phyloP scores from a whole-genome alignment of 2,888 invertebrate genomes.

The Spisula subtruncata region DNA sequence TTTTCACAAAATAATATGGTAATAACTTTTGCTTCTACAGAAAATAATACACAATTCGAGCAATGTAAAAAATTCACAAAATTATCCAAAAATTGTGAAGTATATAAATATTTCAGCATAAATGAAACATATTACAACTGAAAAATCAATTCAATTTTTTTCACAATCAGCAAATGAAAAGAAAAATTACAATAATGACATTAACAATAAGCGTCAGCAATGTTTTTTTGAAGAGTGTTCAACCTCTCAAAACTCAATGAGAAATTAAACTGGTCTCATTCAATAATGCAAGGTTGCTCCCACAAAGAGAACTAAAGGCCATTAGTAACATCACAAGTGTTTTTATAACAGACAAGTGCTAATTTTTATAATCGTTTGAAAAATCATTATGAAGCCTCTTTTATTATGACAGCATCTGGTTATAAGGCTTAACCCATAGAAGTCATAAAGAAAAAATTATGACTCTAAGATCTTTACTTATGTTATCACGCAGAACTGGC shows the following conservation, averaged over 20 bases:
- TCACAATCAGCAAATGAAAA: too few species aligned
- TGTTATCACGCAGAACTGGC: slow-evolving; percentile 49
- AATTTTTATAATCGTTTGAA: slow-evolving; percentile 59
- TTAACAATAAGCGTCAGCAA: not conserved
- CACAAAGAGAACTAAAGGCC: slow-evolving; percentile 1
- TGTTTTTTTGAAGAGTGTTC: not conserved
- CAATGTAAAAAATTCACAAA: too few species aligned
- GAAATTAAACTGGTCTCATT: not conserved
- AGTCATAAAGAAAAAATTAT: slow-evolving; percentile 49
- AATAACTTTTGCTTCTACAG: too few species aligned
- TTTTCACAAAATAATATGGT: too few species aligned
- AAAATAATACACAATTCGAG: too few species aligned
- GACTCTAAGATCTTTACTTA: slow-evolving; percentile 56
- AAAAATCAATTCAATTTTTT: too few species aligned
- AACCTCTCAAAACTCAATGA: slow-evolving; percentile 16
- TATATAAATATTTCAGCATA: too few species aligned
- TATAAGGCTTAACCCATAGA: slow-evolving; percentile 62
- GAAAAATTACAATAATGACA: too few species aligned
- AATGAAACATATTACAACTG: too few species aligned
- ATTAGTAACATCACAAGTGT: slow-evolving; percentile 12
- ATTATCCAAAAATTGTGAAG: too few species aligned
- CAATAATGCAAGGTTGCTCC: not conserved
- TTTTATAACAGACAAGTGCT: slow-evolving; percentile 60
- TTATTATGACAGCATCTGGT: slow-evolving; percentile 64
- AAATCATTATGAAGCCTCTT: slow-evolving; percentile 45